Evolutionary conservation across 1,140 invertebrate genomes (phyloP).

Genomic region (Formica selysi): DNA sequence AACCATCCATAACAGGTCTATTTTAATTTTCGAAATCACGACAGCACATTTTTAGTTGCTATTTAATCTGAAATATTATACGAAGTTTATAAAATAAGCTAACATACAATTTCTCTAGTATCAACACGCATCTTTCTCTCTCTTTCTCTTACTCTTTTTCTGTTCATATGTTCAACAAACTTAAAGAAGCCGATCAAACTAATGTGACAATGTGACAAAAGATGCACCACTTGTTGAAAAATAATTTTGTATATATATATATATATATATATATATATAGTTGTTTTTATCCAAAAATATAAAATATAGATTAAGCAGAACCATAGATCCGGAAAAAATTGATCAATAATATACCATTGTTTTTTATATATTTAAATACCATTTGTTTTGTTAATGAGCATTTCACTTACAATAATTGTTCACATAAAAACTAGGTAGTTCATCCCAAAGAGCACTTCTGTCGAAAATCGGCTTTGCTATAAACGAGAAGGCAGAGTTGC

Average conservation of each 20-base stretch:
- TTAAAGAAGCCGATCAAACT: neutral
- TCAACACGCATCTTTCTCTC: too few relatives aligned
- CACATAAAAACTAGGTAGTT: constrained; percentile 28
- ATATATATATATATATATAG: neutral
- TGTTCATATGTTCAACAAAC: neutral
- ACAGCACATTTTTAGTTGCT: neutral
- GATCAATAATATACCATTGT: constrained; percentile 7
- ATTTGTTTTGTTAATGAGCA: constrained; percentile 55
- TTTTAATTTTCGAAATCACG: neutral
- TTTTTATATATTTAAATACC: neutral
- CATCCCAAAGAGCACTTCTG: neutral
- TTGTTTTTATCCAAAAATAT: neutral
- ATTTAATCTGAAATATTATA: neutral
- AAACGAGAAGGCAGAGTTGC: constrained; percentile 19
- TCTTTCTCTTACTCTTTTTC: too few relatives aligned
- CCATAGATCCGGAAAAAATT: constrained; percentile 30
- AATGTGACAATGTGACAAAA: too few relatives aligned
- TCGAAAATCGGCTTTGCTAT: constrained; percentile 61
- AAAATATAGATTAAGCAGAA: neutral
- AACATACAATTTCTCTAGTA: neutral
- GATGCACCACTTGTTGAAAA: too few relatives aligned
- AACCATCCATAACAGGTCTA: neutral
- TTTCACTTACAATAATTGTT: neutral
- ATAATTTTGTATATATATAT: too few relatives aligned
- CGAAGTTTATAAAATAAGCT: neutral